Percentiles rank a stretch among this genome's conserved stretches.
Conservation (phyloP, 1,140 invertebrate species). For the Bombus superbus region DNA sequence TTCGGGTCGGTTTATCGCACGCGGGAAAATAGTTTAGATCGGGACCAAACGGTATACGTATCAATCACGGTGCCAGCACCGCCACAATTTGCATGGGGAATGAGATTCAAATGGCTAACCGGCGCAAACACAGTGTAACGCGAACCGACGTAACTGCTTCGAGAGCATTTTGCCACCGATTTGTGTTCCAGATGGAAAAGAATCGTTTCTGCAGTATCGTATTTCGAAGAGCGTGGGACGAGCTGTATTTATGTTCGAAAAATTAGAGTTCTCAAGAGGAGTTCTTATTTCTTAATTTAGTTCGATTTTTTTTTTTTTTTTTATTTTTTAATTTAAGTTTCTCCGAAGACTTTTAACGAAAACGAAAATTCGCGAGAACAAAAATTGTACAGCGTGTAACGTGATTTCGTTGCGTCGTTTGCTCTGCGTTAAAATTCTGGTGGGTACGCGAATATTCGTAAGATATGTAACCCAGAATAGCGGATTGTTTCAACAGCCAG, state of each 20-base stretch:
- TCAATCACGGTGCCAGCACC: slow-evolving; percentile 20
- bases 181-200: neutral
- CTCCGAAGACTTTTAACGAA: too few species aligned
- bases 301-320: too few species aligned
- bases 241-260: neutral
- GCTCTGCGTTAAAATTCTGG: neutral
- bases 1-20: neutral
- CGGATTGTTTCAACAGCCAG: neutral
- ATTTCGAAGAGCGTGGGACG: too few species aligned
- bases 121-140: slow-evolving; percentile 9
- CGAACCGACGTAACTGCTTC: neutral
- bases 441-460: neutral
- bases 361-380: too few species aligned
- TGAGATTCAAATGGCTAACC: slow-evolving; percentile 30
- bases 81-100: slow-evolving; percentile 29
- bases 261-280: too few species aligned
- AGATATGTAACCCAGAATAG: neutral
- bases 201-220: neutral
- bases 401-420: neutral
- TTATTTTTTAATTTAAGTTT: too few species aligned
- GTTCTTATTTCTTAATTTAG: too few species aligned
- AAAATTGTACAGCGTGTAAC: too few species aligned
- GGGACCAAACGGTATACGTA: neutral
- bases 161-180: neutral
- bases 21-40: slow-evolving; percentile 30